phyloP scores from a whole-genome alignment of 2,888 invertebrate genomes.

The Julus scandinavius region DNA sequence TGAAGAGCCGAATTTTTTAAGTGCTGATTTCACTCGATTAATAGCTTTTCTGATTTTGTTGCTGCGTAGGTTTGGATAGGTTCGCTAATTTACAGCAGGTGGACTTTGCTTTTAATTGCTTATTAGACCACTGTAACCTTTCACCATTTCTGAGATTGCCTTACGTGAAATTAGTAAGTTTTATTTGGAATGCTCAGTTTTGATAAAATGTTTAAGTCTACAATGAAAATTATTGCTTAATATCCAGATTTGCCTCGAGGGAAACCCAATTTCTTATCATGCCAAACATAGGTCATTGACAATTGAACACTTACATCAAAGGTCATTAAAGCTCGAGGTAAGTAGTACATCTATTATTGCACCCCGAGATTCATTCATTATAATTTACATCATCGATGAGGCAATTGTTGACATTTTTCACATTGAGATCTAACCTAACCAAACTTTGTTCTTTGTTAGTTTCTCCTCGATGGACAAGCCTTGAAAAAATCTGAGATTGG shows the following conservation, averaged over 20 bases:
- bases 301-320: conserved; percentile 70
- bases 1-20: conserved; percentile 60
- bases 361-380: too few species aligned
- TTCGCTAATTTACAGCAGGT: conserved; percentile 71
- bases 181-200: neutral
- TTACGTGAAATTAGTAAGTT: conserved; percentile 47
- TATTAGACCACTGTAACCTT: conserved; percentile 69
- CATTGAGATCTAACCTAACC: neutral
- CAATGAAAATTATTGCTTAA: conserved; percentile 69
- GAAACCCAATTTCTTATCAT: conserved; percentile 75
- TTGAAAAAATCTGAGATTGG: conserved; percentile 49
- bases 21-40: neutral
- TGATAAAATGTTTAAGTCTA: neutral
- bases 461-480: conserved; percentile 49
- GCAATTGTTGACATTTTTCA: neutral
- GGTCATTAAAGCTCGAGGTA: conserved; percentile 1
- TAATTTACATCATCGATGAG: neutral
- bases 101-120: conserved; percentile 74
- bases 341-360: neutral
- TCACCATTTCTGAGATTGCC: conserved; percentile 42
- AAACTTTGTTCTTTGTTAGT: conserved; percentile 35
- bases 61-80: conserved; percentile 67
- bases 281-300: conserved; percentile 71
- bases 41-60: neutral
- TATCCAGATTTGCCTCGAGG: conserved; percentile 70